Percentiles rank a stretch among this genome's conserved stretches.
Evolutionary conservation across 1,140 invertebrate genomes (phyloP).

Genomic region (Bombyx mandarina): DNA sequence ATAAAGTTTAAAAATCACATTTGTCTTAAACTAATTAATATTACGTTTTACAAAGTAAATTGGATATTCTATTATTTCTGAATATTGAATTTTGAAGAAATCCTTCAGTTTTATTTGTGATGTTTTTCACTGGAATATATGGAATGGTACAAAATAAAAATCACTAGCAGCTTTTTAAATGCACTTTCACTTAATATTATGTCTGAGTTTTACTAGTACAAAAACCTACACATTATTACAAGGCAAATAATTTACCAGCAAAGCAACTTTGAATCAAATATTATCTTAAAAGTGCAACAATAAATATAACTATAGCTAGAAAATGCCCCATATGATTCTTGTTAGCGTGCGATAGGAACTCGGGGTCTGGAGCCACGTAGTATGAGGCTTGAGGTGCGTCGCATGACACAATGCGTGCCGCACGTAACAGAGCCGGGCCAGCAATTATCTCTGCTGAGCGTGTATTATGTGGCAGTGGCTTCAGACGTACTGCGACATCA

Average conservation of each 20-base stretch:
- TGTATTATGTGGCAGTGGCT: slow-evolving; percentile 75
- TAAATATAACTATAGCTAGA: slow-evolving; percentile 29
- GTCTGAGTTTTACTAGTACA: too few relatives aligned
- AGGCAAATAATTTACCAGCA: too few relatives aligned
- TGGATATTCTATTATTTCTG: too few relatives aligned
- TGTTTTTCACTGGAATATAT: too few relatives aligned
- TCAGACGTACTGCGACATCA: slow-evolving; percentile 89
- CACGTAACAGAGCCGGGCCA: slow-evolving; percentile 37
- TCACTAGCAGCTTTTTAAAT: too few relatives aligned
- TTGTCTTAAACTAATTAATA: background rate
- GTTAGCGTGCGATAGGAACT: slow-evolving; percentile 45
- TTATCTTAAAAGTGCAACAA: slow-evolving; percentile 34
- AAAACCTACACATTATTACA: too few relatives aligned
- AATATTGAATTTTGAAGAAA: too few relatives aligned
- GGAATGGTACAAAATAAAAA: too few relatives aligned
- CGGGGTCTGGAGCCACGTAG: slow-evolving; percentile 50
- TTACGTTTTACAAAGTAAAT: too few relatives aligned
- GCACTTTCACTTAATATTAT: too few relatives aligned
- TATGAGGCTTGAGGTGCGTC: slow-evolving; percentile 52
- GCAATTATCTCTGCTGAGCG: slow-evolving; percentile 65
- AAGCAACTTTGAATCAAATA: background rate
- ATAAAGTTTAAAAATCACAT: background rate
- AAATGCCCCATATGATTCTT: slow-evolving; percentile 26
- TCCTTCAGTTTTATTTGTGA: too few relatives aligned
- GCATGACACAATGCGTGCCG: slow-evolving; percentile 52